phyloP scores from a whole-genome alignment of 2,113 vertebrate genomes.

The Zosterops borbonicus region DNA sequence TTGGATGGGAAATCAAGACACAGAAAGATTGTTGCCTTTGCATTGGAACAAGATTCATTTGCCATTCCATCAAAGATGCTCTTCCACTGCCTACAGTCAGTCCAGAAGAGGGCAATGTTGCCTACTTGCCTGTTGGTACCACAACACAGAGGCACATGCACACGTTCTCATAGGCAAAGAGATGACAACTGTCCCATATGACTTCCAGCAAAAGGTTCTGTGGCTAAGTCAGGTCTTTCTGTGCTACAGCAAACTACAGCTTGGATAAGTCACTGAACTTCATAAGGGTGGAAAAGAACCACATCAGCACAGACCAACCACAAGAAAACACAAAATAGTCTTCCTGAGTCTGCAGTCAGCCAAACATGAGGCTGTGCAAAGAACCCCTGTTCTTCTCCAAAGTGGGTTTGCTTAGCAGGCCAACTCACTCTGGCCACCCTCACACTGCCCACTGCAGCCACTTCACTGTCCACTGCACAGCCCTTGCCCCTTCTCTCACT shows the following conservation, averaged over 20 bases:
- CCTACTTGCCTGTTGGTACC: not conserved
- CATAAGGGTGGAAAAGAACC: not conserved
- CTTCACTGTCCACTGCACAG: not conserved
- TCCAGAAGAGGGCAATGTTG: constrained; percentile 59
- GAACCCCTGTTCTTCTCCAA: not conserved
- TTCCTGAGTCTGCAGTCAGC: not conserved
- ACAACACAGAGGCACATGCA: not conserved
- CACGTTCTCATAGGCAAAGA: rapidly evolving
- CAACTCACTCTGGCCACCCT: not conserved
- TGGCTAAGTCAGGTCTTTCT: not conserved
- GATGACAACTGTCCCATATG: rapidly evolving
- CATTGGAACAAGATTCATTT: not conserved
- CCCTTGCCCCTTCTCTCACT: not conserved
- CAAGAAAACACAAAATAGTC: not conserved
- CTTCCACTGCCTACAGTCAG: not conserved
- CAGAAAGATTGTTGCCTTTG: not conserved
- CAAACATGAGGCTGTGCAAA: not conserved
- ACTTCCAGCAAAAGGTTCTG: not conserved
- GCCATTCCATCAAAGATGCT: not conserved
- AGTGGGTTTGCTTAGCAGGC: not conserved
- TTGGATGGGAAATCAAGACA: not conserved
- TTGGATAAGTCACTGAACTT: not conserved
- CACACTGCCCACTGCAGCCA: not conserved
- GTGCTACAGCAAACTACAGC: not conserved
- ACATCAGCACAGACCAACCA: not conserved